Evolutionary conservation across 2,113 vertebrate genomes (phyloP).

Genomic region (Tychaedon coryphoeus): DNA sequence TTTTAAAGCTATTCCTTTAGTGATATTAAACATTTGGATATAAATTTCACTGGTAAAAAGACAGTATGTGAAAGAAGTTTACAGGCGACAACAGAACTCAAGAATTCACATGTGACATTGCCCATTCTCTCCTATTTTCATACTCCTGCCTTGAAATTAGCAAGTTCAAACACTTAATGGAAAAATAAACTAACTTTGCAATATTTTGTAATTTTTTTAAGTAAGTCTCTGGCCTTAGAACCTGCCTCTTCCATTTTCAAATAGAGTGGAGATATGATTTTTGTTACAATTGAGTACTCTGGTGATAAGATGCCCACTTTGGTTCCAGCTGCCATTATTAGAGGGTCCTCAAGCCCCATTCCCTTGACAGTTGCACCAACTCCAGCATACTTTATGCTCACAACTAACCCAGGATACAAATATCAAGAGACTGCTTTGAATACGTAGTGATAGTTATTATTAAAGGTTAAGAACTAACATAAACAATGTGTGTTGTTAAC

Average conservation of each 20-base stretch:
- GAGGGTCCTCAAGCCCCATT: rapidly evolving
- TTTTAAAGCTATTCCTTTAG: neutral
- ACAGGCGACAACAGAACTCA: neutral
- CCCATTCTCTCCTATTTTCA: neutral
- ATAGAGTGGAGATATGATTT: neutral
- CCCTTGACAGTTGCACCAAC: neutral
- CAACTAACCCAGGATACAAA: neutral
- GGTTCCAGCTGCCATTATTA: neutral
- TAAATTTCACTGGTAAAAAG: neutral
- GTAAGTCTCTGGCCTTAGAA: neutral
- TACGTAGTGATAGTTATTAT: neutral
- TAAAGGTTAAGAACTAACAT: neutral
- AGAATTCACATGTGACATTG: neutral
- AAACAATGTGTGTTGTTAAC: neutral
- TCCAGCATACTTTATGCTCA: neutral
- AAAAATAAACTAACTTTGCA: neutral
- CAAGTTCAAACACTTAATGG: neutral
- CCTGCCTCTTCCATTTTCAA: neutral
- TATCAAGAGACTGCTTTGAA: neutral
- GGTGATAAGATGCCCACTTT: neutral
- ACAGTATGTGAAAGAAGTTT: neutral
- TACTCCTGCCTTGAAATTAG: neutral
- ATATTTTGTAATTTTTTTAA: neutral
- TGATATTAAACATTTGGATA: neutral
- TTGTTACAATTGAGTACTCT: neutral